Base-by-base conservation (phyloP, 1,140 invertebrate genomes). In the Atta colombica region DNA sequence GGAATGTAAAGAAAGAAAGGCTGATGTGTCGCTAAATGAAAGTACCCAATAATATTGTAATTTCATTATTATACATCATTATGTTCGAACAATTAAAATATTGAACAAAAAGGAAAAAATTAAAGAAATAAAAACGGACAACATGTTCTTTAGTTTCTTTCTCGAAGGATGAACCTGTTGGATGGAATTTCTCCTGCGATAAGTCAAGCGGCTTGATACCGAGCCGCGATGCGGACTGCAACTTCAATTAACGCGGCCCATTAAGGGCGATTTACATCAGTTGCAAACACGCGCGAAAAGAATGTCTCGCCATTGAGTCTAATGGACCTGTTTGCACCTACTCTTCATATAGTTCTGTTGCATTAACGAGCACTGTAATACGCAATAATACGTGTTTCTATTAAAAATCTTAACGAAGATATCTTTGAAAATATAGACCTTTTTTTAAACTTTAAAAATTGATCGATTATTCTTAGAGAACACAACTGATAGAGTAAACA, bases 281-380 rank as follows among this genome's bases (percentile, higher is more conserved):
- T 71, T 55, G 85, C 75, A 35, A 21, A 69, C 77, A 87, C 87
- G 87, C 87, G 85, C 85, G 87, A 91, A 91, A 91, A 91, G 89
- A 91, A 91, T 91, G 87, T 91, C 86, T 75, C 87, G 75, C 87
- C 85, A 82, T 91, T 88, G 87, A 51, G 45, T 65, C 86, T 91
- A 91, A 91, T 91, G 90, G 89, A 91, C 88, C 89, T 91, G 88
- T 91, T 91, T 91, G 90, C 90, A 89, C 90, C 85, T 90, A 91
- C 78, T 78, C 89, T 87, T 89, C 85, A 66, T 87, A 89, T 35
- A 61, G 35, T 51, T 61, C 69, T 89, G 87, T 74, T 25, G 45
- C 63, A 53, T 65, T 91, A 91, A 91, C 87, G 85, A 91, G 90
- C 25, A 28, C 51, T n/a, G 4, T 16, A 28, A 39, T 35, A 14